Conservation (phyloP, 1,140 invertebrate species). For the Pectinophora gossypiella region DNA sequence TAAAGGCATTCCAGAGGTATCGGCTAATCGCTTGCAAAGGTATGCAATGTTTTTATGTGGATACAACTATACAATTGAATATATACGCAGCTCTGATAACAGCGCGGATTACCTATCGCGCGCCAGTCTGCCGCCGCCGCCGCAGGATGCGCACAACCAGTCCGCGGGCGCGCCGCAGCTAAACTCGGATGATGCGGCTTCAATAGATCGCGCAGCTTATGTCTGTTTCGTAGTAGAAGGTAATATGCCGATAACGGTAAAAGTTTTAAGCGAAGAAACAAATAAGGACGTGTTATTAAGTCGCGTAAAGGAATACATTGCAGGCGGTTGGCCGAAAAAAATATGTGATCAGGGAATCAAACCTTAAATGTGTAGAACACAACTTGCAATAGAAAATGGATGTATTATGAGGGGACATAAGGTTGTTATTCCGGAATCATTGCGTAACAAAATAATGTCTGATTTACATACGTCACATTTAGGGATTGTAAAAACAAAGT, state of each 20-base stretch:
- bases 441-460: background rate
- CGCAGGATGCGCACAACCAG: background rate
- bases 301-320: background rate
- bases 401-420: constrained; percentile 5
- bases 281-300: background rate
- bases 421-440: background rate
- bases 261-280: background rate
- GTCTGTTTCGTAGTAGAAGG: constrained; percentile 6
- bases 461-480: constrained; percentile 9
- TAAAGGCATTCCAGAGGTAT: background rate
- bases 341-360: background rate
- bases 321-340: constrained; percentile 8
- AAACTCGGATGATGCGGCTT: background rate
- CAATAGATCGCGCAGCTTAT: background rate
- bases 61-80: background rate
- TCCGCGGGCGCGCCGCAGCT: too few relatives aligned
- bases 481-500: background rate
- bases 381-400: constrained; percentile 8
- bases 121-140: constrained; percentile 2
- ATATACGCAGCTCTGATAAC: constrained; percentile 8
- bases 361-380: constrained; percentile 8
- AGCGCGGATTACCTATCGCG: constrained; percentile 8
- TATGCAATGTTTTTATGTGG: background rate
- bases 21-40: background rate
- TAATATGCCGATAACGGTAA: background rate